Evolutionary conservation across 2,797 vertebrate species (phyloP), one percentile per base, ranked within the genome.

Genomic region (Eleutherodactylus coqui): DNA sequence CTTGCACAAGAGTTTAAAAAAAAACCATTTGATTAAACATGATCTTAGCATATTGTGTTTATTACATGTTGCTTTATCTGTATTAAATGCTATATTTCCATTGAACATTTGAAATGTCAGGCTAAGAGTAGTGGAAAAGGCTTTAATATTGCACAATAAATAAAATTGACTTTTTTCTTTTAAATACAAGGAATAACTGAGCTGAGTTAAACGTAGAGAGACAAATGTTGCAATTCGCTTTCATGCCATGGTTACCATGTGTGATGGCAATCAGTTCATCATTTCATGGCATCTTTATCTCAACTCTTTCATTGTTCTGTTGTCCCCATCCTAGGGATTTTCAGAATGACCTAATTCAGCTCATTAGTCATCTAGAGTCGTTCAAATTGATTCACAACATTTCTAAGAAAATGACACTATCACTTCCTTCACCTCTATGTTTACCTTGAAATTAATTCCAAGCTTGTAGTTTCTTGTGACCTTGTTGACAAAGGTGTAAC

Each of bases 271-370:
- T 69, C 64, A 81, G 43, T 69, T 29, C 47, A 81, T 70, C 62
- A 47, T 81, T 81, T 81, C 29, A 36, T 49, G 79, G 43, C 29
- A 11, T 36, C 45, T 81, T 29, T 81, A 81, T 81, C 62, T 69
- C 21, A 19, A 17, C 21, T 43, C 62, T 51, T n/a, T 81, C 62
- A 49, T 49, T 81, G 43, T 69, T 79, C 55, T 79, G 21, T 41
- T 41, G 58, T 45, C 27, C 36, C 14, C 27, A 43, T 62, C 58
- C 38, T 45, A 27, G 58, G 58, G 77, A 79, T 79, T 79, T 62
- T n/a, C 77, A 45, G 58, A 45, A n/a, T 79, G 77, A 79, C 55
- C 77, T 79, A 79, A 79, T 79, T 64, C 77, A 79, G 77, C 55
- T 79, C 77, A 79, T 79, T 79, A 79, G 77, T 62, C 58, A 79